Percentiles rank a stretch among this genome's conserved stretches.
phyloP scores from a whole-genome alignment of 2,888 invertebrate genomes.

The Papilio demoleus region DNA sequence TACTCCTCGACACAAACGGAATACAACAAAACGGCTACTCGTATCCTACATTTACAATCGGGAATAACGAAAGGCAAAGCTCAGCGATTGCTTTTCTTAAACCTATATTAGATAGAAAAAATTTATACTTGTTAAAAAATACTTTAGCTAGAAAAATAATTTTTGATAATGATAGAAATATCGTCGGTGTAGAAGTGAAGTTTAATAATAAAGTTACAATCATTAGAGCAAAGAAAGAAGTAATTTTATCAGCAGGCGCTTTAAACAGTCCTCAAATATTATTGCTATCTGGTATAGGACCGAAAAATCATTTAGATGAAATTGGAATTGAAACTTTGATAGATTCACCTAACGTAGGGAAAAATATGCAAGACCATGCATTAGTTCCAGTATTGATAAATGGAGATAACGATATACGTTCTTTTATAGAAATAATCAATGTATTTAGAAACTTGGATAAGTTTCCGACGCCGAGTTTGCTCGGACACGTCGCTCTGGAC shows the following conservation, averaged over 20 bases:
- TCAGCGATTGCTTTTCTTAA: slow-evolving; percentile 55
- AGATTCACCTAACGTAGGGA: slow-evolving; percentile 59
- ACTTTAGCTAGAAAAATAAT: slow-evolving; percentile 57
- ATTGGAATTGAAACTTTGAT: slow-evolving; percentile 52
- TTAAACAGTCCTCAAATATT: slow-evolving; percentile 62
- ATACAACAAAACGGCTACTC: slow-evolving; percentile 58
- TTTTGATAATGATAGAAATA: slow-evolving; percentile 49
- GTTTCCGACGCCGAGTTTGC: slow-evolving; percentile 54
- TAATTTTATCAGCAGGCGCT: slow-evolving; percentile 63
- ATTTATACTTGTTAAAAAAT: slow-evolving; percentile 60
- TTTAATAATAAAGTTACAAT: slow-evolving; percentile 45
- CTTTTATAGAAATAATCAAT: slow-evolving; percentile 50
- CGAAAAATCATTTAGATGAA: slow-evolving; percentile 55
- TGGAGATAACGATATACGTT: slow-evolving; percentile 44
- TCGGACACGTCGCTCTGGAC: slow-evolving; percentile 59
- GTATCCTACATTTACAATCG: slow-evolving; percentile 51
- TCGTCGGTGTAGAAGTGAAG: slow-evolving; percentile 54
- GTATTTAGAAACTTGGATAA: slow-evolving; percentile 49
- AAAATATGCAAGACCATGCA: slow-evolving; percentile 63
- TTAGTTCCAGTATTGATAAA: slow-evolving; percentile 53
- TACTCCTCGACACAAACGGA: slow-evolving; percentile 57
- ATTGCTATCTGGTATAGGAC: slow-evolving; percentile 68
- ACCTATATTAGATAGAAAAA: slow-evolving; percentile 54
- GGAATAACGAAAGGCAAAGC: slow-evolving; percentile 54
- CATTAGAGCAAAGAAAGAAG: slow-evolving; percentile 54